Base-by-base conservation (phyloP, 37 sponge, comb jelly and placozoan genomes). In the Trichoplax adhaerens region DNA sequence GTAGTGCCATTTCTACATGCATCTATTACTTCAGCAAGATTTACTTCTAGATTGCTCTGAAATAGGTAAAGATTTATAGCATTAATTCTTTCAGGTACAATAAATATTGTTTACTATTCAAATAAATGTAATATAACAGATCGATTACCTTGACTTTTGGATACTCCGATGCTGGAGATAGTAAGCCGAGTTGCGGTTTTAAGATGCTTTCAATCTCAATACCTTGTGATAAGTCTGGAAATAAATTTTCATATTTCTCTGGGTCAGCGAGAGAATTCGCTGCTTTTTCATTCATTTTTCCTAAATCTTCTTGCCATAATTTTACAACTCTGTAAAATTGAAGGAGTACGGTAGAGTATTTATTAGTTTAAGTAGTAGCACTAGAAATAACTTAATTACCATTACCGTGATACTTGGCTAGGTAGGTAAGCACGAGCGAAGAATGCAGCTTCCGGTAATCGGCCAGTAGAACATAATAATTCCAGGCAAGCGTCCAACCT, bases 231-330 rank as follows among this genome's bases (percentile, higher is more conserved):
- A 87, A 72, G 58, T 89, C 96, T 3, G 90, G 91, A 72, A 95
- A 95, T 4, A 95, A 80, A 78, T 95, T 90, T 65, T 84, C 91
- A 60, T 95, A 95, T 55, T 87, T 74, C 0, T 76, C 78, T 3
- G 96, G 96, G 61, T 95, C 91, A 60, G 96, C 96, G 0, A 95
- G 71, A 6, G 83, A 77, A 74, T 95, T 87, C 1, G 96, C 91
- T 5, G 85, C 90, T 71, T 95, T 95, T 50, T 74, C 65, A 62
- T 85, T 95, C 52, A 80, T 78, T 59, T 84, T 81, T n/a, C 81
- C 70, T 50, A 90, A 64, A 47, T 87, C 78, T 55, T 79, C 84
- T 57, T 74, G 75, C 96, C 96, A 95, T 78, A 87, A 64, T 53
- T 65, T 55, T 57, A 95, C 91, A 48, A 87, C 79, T 5, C 88